Conservation (phyloP, 2,113 vertebrate species). For the Gymnocephalus cernua region DNA sequence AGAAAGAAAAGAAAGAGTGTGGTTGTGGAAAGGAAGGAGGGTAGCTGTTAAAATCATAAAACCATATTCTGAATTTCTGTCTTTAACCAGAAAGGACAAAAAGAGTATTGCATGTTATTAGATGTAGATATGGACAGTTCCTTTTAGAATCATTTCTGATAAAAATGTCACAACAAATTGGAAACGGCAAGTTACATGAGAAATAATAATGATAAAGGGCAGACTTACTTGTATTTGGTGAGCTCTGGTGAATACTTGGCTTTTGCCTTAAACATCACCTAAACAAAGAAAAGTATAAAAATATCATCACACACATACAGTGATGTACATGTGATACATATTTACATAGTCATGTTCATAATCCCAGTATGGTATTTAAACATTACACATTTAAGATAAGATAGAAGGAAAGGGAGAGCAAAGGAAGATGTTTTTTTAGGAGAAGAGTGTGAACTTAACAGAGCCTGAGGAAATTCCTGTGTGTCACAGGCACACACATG, state of each 20-base stretch:
- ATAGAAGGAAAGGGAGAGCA: not conserved
- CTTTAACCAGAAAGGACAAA: not conserved
- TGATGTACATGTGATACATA: not conserved
- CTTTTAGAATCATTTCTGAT: not conserved
- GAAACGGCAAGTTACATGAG: not conserved
- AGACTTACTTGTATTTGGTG: slow-evolving; percentile 95
- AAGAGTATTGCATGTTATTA: not conserved
- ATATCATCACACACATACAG: not conserved
- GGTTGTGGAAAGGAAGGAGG: not conserved
- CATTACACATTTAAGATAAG: not conserved
- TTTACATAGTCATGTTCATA: not conserved
- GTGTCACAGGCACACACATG: slow-evolving; percentile 7
- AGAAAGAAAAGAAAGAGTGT: not conserved
- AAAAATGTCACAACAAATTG: not conserved
- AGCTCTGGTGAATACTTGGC: slow-evolving; percentile 95
- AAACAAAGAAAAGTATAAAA: slow-evolving; percentile 2
- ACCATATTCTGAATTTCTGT: not conserved
- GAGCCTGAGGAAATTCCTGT: slow-evolving; percentile 39
- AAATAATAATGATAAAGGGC: not conserved
- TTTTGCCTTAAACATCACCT: slow-evolving; percentile 97
- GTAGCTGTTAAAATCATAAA: not conserved
- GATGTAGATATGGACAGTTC: not conserved
- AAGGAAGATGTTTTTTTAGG: not conserved
- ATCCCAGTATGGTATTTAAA: not conserved
- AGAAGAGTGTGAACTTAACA: slow-evolving; percentile 49